Evolutionary conservation across 2,888 invertebrate genomes (phyloP), one percentile per base, ranked within the genome.

Genomic region (Caenorhabditis drosophilae): DNA sequence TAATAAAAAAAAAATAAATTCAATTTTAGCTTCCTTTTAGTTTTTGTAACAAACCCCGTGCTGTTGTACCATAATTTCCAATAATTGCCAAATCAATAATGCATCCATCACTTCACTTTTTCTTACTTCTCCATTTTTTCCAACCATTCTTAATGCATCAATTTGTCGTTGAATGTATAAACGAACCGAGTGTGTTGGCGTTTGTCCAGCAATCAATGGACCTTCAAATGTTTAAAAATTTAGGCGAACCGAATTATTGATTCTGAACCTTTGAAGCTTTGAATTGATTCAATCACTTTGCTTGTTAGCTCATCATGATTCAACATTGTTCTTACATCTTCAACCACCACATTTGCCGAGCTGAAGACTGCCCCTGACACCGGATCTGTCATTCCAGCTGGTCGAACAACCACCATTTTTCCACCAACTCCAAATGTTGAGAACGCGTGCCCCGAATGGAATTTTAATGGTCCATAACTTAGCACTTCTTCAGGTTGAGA

Each of bases 31-130:
- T n/a, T n/a, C n/a, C n/a, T n/a, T n/a, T n/a, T n/a, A n/a, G n/a
- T n/a, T n/a, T n/a, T n/a, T n/a, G n/a, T n/a, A 16, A 48, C 71
- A 44, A 27, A 82, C 82, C 23, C 82, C 82, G 22, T 81, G 80
- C 26, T 82, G 82, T 35, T 76, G 74, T 12, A 82, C 78, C 47
- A 82, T 69, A 57, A 76, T 76, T 41, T 81, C 76, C 20, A 82
- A 66, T 26, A 82, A 64, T 35, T 73, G 73, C 82, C 82, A 82
- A 20, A 82, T 63, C 1, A 82, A 61, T 9, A 80, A 58, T 16
- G 76, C 75, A 55, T 82, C 82, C 4, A 74, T 58, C 11, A 74
- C 66, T 27, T 73, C 73, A 22, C 41, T 55, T 27, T 61, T 63
- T 35, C 50, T 48, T 1, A 68, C 66, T 18, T 70, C 64, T 41